Evolutionary conservation across 1,140 invertebrate species (phyloP).

Genomic region (Aphis craccivora): DNA sequence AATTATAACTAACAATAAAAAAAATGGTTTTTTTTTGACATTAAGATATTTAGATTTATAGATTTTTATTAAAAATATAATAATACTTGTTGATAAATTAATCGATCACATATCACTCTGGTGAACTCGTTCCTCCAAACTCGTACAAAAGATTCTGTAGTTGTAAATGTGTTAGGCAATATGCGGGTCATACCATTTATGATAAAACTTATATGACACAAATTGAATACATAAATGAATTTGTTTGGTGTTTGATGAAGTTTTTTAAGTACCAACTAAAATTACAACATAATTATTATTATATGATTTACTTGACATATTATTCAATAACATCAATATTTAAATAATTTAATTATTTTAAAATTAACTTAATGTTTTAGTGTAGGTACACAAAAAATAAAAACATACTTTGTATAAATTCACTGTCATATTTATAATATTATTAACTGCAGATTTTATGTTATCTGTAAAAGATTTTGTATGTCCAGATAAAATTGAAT

Average conservation of each 20-base stretch:
- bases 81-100: slow-evolving; percentile 75
- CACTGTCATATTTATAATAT: slow-evolving; percentile 79
- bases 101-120: slow-evolving; percentile 84
- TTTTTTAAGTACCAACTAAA: slow-evolving; percentile 73
- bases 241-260: slow-evolving; percentile 90
- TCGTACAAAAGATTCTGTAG: slow-evolving; percentile 73
- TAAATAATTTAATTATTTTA: background rate
- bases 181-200: slow-evolving; percentile 81
- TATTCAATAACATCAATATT: background rate
- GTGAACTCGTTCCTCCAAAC: slow-evolving; percentile 90
- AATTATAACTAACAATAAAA: background rate
- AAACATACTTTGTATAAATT: slow-evolving; percentile 78
- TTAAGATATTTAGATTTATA: background rate
- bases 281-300: background rate
- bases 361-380: background rate
- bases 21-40: background rate
- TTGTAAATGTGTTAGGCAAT: slow-evolving; percentile 70
- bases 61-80: background rate
- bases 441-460: slow-evolving; percentile 71
- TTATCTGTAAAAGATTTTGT: slow-evolving; percentile 73
- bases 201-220: slow-evolving; percentile 86
- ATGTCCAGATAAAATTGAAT: slow-evolving; percentile 81
- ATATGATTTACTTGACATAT: background rate
- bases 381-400: background rate
- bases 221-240: slow-evolving; percentile 94